Conservation (phyloP, 2,888 invertebrate species). For the Agonopterix heracliana region DNA sequence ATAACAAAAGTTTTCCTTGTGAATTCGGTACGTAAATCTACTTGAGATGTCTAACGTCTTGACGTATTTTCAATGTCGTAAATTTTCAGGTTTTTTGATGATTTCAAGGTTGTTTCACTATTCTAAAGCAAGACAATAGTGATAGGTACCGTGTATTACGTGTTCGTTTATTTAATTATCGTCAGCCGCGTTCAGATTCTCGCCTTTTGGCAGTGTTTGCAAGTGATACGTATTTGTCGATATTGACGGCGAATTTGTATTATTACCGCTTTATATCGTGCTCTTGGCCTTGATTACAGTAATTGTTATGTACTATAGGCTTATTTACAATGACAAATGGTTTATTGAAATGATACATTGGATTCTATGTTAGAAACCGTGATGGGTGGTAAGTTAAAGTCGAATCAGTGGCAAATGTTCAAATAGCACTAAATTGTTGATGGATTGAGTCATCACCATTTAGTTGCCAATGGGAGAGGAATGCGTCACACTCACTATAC, state of each 20-base stretch:
- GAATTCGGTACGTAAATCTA: conserved; percentile 42
- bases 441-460: no score
- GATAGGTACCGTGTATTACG: conserved; percentile 47
- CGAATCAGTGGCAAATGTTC: background rate
- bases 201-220: conserved; percentile 34
- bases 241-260: background rate
- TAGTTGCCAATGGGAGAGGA: no score
- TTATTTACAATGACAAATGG: conserved; percentile 37
- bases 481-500: no score
- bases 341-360: conserved; percentile 39
- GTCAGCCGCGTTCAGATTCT: conserved; percentile 36
- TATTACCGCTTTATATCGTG: conserved; percentile 25
- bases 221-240: background rate
- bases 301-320: conserved; percentile 15
- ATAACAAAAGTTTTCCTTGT: conserved; percentile 15
- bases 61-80: conserved; percentile 26
- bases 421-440: background rate
- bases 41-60: conserved; percentile 22
- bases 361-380: conserved; percentile 37
- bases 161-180: conserved; percentile 58
- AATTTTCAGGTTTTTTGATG: conserved; percentile 34
- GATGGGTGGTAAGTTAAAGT: conserved; percentile 59
- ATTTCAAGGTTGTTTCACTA: conserved; percentile 60
- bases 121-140: conserved; percentile 39
- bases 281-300: conserved; percentile 51